Evolutionary conservation across 2,797 vertebrate genomes (phyloP).

Genomic region (Brachyrhaphis roseni): DNA sequence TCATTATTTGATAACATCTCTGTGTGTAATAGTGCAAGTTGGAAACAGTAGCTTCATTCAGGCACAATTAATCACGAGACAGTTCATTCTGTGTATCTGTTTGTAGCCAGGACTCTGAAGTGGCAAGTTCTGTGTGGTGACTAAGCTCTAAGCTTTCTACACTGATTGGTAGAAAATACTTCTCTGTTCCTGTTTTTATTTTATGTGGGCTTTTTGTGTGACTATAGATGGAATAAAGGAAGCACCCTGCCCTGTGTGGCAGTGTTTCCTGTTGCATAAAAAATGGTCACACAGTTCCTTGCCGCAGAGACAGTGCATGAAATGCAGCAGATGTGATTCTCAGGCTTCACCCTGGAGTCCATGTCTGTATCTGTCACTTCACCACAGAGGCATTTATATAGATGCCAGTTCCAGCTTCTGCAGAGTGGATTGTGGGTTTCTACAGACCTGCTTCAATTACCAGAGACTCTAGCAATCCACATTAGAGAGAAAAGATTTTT

Average conservation of each 20-base stretch:
- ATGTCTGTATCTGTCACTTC: neutral
- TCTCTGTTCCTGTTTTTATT: neutral
- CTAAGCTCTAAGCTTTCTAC: neutral
- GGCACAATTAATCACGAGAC: neutral
- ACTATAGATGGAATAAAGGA: neutral
- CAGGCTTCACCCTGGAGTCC: neutral
- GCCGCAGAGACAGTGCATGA: neutral
- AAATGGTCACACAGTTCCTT: neutral
- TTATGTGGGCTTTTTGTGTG: neutral
- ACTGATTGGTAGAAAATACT: neutral
- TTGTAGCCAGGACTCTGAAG: neutral
- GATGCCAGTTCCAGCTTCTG: neutral
- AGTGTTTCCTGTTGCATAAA: neutral
- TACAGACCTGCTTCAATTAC: neutral
- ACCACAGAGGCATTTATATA: conserved; percentile 1
- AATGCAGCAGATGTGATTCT: neutral
- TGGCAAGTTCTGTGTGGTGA: neutral
- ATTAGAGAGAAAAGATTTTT: neutral
- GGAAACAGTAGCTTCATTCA: neutral
- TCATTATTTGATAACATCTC: neutral
- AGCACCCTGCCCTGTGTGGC: neutral
- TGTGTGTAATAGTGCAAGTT: neutral
- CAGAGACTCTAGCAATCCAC: neutral
- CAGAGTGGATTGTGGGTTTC: neutral
- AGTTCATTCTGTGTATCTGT: neutral